Percentiles rank a stretch among this genome's conserved stretches.
Evolutionary conservation across 1,140 invertebrate genomes (phyloP).

Genomic region (Steinernema khuongi): DNA sequence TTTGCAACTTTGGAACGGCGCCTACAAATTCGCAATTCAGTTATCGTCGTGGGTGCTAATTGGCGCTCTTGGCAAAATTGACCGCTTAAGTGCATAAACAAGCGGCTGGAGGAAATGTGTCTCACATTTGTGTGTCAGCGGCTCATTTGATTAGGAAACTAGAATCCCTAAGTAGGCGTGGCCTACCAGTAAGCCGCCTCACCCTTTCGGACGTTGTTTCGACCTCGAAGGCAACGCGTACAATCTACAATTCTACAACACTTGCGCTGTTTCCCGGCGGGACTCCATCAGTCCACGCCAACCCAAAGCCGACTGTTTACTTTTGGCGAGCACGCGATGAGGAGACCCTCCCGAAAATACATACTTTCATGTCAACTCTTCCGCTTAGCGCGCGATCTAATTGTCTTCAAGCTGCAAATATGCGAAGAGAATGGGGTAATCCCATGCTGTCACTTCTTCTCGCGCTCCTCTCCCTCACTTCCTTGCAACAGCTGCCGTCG

Average conservation of each 20-base stretch:
- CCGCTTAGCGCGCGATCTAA: background rate
- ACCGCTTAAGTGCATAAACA: background rate
- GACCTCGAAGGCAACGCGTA: background rate
- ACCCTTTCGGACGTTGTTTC: background rate
- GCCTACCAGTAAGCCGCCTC: background rate
- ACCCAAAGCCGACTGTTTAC: background rate
- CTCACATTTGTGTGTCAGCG: background rate
- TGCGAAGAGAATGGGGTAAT: background rate
- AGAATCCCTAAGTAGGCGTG: background rate
- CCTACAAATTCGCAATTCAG: background rate
- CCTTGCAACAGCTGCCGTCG: slow-evolving; percentile 11
- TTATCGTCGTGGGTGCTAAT: slow-evolving; percentile 1
- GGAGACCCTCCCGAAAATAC: background rate
- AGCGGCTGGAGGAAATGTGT: background rate
- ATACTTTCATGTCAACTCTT: slow-evolving; percentile 9
- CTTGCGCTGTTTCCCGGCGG: background rate
- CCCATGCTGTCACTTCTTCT: background rate
- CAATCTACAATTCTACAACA: background rate
- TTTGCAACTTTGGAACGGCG: background rate
- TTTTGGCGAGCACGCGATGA: background rate
- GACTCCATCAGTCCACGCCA: too few species aligned
- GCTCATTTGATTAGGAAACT: slow-evolving; percentile 1
- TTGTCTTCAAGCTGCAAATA: slow-evolving; percentile 13
- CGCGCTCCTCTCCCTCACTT: slow-evolving; percentile 9
- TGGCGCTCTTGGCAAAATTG: too few species aligned